These are phyloP conservation scores for Idaea biselata DNA, from an alignment of 2,888 invertebrate species.

Conservation along the genomic window DNA sequence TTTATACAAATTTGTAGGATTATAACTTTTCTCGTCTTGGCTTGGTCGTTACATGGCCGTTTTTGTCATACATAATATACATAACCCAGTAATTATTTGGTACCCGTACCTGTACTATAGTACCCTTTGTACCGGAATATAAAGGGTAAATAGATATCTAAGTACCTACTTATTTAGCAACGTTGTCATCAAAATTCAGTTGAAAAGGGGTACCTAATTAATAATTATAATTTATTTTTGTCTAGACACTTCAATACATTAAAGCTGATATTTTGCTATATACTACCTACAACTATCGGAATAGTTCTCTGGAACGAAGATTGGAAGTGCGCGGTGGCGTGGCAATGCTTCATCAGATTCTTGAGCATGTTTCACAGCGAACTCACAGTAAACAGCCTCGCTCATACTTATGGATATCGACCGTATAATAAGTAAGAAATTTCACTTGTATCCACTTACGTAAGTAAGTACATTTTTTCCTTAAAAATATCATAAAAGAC, in stretches of 20 bases:
- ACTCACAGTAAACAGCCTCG: conserved; percentile 93
- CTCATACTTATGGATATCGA: conserved; percentile 85
- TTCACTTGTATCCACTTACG: conserved; percentile 11
- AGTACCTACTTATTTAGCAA: no score
- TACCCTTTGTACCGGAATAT: no score
- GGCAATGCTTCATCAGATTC: conserved; percentile 88
- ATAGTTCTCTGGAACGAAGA: conserved; percentile 86
- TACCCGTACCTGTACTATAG: no score
- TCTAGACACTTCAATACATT: conserved; percentile 83
- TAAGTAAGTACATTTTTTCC: neutral
- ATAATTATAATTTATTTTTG: conserved; percentile 7
- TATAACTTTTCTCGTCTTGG: no score
- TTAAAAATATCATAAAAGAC: neutral
- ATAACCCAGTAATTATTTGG: no score
- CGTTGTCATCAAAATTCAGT: no score
- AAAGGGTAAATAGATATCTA: no score
- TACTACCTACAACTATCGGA: conserved; percentile 86
- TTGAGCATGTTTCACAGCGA: conserved; percentile 90
- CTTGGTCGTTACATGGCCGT: no score
- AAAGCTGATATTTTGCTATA: conserved; percentile 85
- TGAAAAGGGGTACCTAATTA: no score
- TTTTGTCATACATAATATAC: no score
- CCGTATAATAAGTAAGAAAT: conserved; percentile 69
- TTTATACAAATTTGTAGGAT: no score
- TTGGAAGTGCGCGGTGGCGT: conserved; percentile 84